Percentiles rank a stretch among this genome's conserved stretches.
phyloP scores from a whole-genome alignment of 2,888 invertebrate genomes.

The Geophilus truncorum region DNA sequence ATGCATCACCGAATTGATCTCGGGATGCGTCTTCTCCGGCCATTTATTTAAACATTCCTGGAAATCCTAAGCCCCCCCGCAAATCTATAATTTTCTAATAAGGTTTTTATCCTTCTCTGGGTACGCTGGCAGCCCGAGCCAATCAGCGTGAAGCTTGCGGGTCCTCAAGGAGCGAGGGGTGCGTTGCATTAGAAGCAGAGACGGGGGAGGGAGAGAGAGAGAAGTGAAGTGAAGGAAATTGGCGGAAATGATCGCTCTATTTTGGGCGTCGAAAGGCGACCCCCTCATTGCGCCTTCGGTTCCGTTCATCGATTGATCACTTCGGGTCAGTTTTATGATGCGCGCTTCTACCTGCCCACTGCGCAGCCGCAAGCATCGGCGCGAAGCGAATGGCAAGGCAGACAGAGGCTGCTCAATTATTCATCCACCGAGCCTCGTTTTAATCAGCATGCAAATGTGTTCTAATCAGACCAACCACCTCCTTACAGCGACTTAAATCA shows the following conservation, averaged over 20 bases:
- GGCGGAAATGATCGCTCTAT: slow-evolving; percentile 15
- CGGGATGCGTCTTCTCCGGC: neutral
- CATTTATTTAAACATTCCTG: slow-evolving; percentile 18
- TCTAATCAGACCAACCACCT: slow-evolving; percentile 15
- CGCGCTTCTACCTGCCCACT: slow-evolving; percentile 8
- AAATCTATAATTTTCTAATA: slow-evolving; percentile 19
- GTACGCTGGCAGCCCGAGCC: neutral
- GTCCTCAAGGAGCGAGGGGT: neutral
- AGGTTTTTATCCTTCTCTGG: slow-evolving; percentile 4
- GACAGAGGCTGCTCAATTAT: slow-evolving; percentile 4
- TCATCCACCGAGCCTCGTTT: slow-evolving; percentile 4
- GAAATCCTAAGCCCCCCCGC: neutral
- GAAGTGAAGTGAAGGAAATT: slow-evolving; percentile 17
- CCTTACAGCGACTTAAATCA: neutral
- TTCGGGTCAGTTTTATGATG: slow-evolving; percentile 6
- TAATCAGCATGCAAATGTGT: slow-evolving; percentile 12
- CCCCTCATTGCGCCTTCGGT: slow-evolving; percentile 9
- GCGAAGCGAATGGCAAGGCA: slow-evolving; percentile 14
- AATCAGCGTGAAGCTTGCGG: neutral
- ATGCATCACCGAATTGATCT: neutral
- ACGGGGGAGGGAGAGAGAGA: neutral
- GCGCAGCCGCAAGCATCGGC: slow-evolving; percentile 7
- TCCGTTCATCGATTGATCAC: slow-evolving; percentile 15
- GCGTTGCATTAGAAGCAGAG: slow-evolving; percentile 10
- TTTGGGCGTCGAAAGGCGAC: slow-evolving; percentile 14